phyloP scores from a whole-genome alignment of 2,113 vertebrate species.

The Taxidea taxus region DNA sequence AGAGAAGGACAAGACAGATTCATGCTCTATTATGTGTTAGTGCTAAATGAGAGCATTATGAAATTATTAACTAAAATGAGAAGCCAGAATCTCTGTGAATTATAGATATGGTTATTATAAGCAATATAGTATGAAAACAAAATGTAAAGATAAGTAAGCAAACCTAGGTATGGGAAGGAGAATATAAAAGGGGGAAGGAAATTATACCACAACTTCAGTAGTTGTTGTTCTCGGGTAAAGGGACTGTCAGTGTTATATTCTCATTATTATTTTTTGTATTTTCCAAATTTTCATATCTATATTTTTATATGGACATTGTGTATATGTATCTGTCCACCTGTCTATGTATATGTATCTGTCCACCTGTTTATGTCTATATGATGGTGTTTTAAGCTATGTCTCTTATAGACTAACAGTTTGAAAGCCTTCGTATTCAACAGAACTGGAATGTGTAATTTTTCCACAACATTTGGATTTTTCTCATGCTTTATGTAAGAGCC shows the following conservation, averaged over 20 bases:
- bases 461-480: background rate
- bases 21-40: background rate
- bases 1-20: background rate
- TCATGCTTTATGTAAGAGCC: background rate
- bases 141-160: background rate
- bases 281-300: background rate
- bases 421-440: background rate
- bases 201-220: background rate
- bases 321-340: background rate
- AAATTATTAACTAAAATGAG: background rate
- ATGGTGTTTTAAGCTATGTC: background rate
- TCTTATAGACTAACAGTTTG: background rate
- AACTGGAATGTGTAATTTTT: background rate
- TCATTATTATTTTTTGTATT: background rate
- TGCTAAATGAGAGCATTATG: background rate
- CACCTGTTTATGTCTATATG: background rate
- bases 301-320: background rate
- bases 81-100: background rate
- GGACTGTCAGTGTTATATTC: background rate
- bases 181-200: background rate
- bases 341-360: background rate
- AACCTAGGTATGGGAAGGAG: background rate
- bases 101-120: background rate
- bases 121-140: background rate
- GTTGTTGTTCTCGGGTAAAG: background rate